These are phyloP conservation scores for Petroica traversi DNA, from an alignment of 2,113 vertebrate species.

Conservation along the genomic window DNA sequence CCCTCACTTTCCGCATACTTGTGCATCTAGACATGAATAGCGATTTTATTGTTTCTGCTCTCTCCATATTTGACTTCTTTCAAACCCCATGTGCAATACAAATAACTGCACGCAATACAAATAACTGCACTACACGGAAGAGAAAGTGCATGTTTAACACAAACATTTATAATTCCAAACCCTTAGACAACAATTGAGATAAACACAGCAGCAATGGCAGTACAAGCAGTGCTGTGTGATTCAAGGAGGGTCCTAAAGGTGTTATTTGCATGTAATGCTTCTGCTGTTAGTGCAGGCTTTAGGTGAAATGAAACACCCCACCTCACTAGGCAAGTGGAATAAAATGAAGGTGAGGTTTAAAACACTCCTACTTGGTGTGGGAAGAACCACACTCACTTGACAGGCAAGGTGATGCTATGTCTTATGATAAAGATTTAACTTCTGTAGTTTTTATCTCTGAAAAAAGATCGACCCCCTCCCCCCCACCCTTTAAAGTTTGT, in stretches of 20 bases:
- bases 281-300: neutral
- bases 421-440: neutral
- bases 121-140: neutral
- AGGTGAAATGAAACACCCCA: neutral
- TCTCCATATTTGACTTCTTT: neutral
- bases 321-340: neutral
- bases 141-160: neutral
- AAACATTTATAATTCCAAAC: slow-evolving; percentile 13
- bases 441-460: neutral
- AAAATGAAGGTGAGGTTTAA: neutral
- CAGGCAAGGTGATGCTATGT: neutral
- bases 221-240: neutral
- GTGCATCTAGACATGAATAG: neutral
- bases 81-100: neutral
- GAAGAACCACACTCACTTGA: neutral
- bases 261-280: neutral
- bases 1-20: neutral
- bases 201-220: neutral
- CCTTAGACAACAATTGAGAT: neutral
- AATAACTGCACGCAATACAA: neutral
- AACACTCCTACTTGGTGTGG: neutral
- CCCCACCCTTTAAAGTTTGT: neutral
- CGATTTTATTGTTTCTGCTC: neutral
- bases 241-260: neutral
- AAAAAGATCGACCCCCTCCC: neutral